These are phyloP conservation scores for Nothocercus julius DNA, from an alignment of 2,113 vertebrate species.

Conservation along the genomic window DNA sequence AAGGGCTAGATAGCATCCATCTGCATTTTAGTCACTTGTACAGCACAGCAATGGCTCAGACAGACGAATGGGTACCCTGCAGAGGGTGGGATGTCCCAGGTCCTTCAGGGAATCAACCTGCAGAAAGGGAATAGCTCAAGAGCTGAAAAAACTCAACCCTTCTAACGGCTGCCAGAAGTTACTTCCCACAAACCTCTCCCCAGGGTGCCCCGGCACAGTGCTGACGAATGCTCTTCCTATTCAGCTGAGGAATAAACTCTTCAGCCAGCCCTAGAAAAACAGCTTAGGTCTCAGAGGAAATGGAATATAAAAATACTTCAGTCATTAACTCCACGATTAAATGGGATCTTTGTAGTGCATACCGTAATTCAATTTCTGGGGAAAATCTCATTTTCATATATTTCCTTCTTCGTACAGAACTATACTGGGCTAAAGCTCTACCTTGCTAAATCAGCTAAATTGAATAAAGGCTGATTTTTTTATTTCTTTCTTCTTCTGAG, in stretches of 20 bases:
- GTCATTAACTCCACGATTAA: background rate
- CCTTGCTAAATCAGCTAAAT: background rate
- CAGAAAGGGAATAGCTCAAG: background rate
- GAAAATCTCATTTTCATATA: background rate
- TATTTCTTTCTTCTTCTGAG: background rate
- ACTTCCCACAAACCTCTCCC: background rate
- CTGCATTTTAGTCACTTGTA: background rate
- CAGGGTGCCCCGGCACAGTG: background rate
- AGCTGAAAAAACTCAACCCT: background rate
- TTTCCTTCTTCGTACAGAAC: background rate
- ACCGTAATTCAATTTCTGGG: background rate
- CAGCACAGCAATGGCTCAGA: background rate
- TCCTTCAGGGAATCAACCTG: background rate
- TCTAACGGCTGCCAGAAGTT: background rate
- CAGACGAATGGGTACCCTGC: background rate
- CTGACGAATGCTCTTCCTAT: background rate
- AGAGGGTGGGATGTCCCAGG: background rate
- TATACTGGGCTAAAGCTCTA: background rate
- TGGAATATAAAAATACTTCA: background rate
- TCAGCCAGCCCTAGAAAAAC: background rate
- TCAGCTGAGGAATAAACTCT: background rate
- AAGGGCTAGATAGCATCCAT: background rate
- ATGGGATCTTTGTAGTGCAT: background rate
- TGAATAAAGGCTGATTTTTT: background rate
- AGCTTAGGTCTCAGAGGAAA: background rate